Evolutionary conservation across 2,797 vertebrate genomes (phyloP), one percentile per base, ranked within the genome.

Genomic region (Sebastes matsubarae): DNA sequence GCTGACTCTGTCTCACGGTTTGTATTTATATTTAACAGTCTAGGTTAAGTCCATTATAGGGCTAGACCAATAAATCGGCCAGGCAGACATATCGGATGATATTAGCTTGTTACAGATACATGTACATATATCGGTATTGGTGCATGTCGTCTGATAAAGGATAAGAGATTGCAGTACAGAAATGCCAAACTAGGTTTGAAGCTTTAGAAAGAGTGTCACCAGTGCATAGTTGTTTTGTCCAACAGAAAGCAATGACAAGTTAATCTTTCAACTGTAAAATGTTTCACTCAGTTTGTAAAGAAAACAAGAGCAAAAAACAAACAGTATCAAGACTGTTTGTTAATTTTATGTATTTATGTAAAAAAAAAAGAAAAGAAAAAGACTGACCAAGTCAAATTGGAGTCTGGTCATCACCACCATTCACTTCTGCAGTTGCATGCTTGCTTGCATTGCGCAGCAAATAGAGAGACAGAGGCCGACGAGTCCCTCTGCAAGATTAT

Each of bases 401-500:
- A 12, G 59, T 60, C 20, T 55, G 10, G 11, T 77, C 32, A 11
- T 63, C 69, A 10, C 42, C 30, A 5, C 24, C 8, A 4, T n/a
- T 81, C 16, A 30, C 25, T 72, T 75, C 25, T 29, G 42, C 57
- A 64, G 60, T 64, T 50, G 70, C 68, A 61, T 3, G 75, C 77
- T 64, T 58, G 34, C 70, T 77, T 72, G 69, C n/a, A 68, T 87
- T 68, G 71, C 65, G 18, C 81, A 87, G 83, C 74, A 70, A 68
- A 73, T 52, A 30, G 79, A 78, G 64, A 65, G 55, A 79, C 78
- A 71, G 72, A 86, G 71, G 57, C 75, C 71, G 87, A 90, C 52
- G 71, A 93, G 89, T 93, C 87, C 84, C 86, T 85, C 80, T 86
- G 91, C 78, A 84, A 84, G 88, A 93, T 92, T 86, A 87, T 82